These are phyloP conservation scores for Astreopora myriophthalma DNA, from an alignment of 64 coral and sea anemone species.

Conservation along the genomic window DNA sequence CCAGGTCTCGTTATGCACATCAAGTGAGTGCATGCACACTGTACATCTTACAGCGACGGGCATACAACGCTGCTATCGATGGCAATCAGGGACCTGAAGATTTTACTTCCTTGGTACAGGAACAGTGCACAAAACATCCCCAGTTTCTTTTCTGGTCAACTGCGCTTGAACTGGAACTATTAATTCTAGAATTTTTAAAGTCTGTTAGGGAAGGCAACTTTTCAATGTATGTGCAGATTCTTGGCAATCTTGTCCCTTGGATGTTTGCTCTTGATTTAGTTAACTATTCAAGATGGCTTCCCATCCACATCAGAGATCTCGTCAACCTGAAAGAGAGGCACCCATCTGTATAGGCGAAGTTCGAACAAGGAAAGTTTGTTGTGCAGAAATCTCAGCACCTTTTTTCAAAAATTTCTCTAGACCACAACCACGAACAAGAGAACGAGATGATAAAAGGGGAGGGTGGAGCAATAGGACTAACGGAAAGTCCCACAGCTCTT, in stretches of 20 bases:
- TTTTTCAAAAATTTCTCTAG: background rate
- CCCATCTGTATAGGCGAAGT: background rate
- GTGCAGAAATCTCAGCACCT: background rate
- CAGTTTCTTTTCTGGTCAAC: constrained; percentile 41
- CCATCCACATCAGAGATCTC: background rate
- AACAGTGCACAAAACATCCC: background rate
- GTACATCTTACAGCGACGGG: background rate
- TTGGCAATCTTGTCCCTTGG: background rate
- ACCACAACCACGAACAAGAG: background rate
- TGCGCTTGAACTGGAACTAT: constrained; percentile 4
- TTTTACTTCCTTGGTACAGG: background rate
- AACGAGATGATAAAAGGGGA: background rate
- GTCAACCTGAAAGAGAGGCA: background rate
- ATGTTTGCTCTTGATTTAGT: constrained; percentile 16
- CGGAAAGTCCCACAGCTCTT: background rate
- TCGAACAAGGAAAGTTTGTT: background rate
- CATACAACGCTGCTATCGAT: background rate
- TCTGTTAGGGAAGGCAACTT: constrained; percentile 6
- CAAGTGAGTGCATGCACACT: constrained; percentile 10
- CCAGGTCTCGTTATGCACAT: constrained; percentile 16
- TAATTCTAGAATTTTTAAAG: background rate
- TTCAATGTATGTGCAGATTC: background rate
- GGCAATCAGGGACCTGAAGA: background rate
- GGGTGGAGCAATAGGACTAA: background rate
- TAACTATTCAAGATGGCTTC: background rate